Percentiles rank a stretch among this genome's conserved stretches.
Evolutionary conservation across 2,888 invertebrate genomes (phyloP).

Genomic region (Toxonevra muliebris): DNA sequence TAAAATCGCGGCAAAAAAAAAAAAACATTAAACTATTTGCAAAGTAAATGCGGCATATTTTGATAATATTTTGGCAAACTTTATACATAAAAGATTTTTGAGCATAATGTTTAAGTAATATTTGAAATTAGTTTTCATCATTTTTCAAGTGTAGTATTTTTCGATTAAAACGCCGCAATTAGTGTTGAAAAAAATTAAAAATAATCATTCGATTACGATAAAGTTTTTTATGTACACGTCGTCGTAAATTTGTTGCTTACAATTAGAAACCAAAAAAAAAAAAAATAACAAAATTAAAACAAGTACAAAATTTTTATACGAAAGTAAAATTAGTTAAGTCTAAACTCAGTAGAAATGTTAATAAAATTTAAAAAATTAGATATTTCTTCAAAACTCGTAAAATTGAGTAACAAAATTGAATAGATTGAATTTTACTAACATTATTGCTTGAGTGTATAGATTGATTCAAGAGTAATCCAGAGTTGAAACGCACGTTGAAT

Average conservation of each 20-base stretch:
- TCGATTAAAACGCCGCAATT: neutral
- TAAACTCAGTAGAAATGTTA: conserved; percentile 27
- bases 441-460: neutral
- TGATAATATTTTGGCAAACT: too few relatives aligned
- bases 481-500: too few relatives aligned
- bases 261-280: neutral
- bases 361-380: conserved; percentile 21
- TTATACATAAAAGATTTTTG: too few relatives aligned
- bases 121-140: neutral
- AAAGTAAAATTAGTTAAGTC: conserved; percentile 13
- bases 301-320: conserved; percentile 29
- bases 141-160: conserved; percentile 7
- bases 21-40: too few relatives aligned
- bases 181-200: neutral
- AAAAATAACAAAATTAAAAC: conserved; percentile 38
- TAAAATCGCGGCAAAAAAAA: too few relatives aligned
- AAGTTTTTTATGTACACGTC: conserved; percentile 62
- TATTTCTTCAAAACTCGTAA: conserved; percentile 19
- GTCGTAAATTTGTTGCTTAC: conserved; percentile 50
- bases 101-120: too few relatives aligned
- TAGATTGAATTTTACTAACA: conserved; percentile 25
- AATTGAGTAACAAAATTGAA: neutral
- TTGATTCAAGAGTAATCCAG: too few relatives aligned
- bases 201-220: conserved; percentile 19
- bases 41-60: too few relatives aligned